Evolutionary conservation across 1,140 invertebrate genomes (phyloP).

Genomic region (Mamestra configurata): DNA sequence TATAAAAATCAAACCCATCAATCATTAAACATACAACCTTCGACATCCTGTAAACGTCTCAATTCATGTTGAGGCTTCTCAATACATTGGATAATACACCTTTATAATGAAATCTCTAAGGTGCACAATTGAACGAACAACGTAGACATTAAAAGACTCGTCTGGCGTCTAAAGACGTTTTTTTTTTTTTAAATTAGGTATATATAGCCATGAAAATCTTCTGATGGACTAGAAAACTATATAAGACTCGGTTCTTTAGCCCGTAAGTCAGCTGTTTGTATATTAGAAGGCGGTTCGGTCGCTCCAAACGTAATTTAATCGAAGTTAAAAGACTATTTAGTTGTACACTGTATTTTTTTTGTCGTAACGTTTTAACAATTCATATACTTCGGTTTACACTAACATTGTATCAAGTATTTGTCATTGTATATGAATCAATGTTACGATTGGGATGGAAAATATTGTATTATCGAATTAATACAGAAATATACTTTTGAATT

Average conservation of each 20-base stretch:
- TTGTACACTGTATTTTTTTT: slow-evolving; percentile 33
- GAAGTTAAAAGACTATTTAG: slow-evolving; percentile 48
- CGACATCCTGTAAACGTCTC: too few relatives aligned
- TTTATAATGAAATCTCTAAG: background rate
- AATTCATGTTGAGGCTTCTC: too few relatives aligned
- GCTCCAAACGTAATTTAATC: slow-evolving; percentile 23
- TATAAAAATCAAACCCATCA: background rate
- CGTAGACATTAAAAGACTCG: too few relatives aligned
- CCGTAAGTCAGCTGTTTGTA: background rate
- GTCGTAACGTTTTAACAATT: slow-evolving; percentile 32
- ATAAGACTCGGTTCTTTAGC: background rate
- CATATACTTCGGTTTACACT: slow-evolving; percentile 46
- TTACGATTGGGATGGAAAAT: slow-evolving; percentile 54
- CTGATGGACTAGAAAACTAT: background rate
- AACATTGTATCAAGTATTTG: slow-evolving; percentile 55
- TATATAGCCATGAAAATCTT: too few relatives aligned
- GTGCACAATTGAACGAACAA: too few relatives aligned
- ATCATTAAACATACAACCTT: too few relatives aligned
- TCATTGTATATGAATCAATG: slow-evolving; percentile 53
- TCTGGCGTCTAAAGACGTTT: too few relatives aligned
- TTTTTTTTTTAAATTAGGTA: too few relatives aligned
- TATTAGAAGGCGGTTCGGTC: slow-evolving; percentile 1
- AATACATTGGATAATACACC: too few relatives aligned
- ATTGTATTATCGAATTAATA: slow-evolving; percentile 54
- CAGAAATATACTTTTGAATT: slow-evolving; percentile 60